phyloP scores from a whole-genome alignment of 2,888 invertebrate genomes.

The Cheilosia vernalis region DNA sequence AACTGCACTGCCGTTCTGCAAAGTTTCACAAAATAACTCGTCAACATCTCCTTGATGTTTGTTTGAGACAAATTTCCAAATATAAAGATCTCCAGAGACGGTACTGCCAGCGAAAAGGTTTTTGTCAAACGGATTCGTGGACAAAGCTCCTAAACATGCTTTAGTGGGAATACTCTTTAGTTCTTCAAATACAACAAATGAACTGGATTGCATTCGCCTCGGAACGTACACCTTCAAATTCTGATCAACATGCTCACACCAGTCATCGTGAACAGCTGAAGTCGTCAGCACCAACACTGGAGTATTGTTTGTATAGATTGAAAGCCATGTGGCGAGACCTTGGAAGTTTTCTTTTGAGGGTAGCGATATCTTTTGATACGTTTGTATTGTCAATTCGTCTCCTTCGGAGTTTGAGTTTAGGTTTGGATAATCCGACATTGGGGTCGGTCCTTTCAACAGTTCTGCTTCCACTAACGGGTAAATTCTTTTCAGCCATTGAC shows the following conservation, averaged over 20 bases:
- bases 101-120: constrained; percentile 82
- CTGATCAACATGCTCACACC: constrained; percentile 82
- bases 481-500: constrained; percentile 84
- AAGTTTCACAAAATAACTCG: constrained; percentile 79
- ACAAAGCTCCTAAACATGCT: constrained; percentile 79
- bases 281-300: constrained; percentile 80
- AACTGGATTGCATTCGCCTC: constrained; percentile 78
- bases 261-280: constrained; percentile 80
- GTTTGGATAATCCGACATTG: constrained; percentile 70
- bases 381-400: constrained; percentile 77
- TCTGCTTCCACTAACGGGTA: constrained; percentile 84
- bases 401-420: constrained; percentile 36
- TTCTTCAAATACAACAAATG: constrained; percentile 79
- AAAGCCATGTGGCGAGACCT: constrained; percentile 81
- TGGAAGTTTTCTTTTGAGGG: constrained; percentile 76
- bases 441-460: constrained; percentile 82
- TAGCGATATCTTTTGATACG: constrained; percentile 80
- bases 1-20: constrained; percentile 80
- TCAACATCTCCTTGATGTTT: constrained; percentile 76
- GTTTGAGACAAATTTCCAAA: constrained; percentile 79
- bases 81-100: constrained; percentile 81
- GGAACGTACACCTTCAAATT: constrained; percentile 80
- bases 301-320: constrained; percentile 81
- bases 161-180: constrained; percentile 79
- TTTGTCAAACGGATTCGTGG: constrained; percentile 81